Evolutionary conservation across 2,113 vertebrate species (phyloP).

Genomic region (Merops nubicus): DNA sequence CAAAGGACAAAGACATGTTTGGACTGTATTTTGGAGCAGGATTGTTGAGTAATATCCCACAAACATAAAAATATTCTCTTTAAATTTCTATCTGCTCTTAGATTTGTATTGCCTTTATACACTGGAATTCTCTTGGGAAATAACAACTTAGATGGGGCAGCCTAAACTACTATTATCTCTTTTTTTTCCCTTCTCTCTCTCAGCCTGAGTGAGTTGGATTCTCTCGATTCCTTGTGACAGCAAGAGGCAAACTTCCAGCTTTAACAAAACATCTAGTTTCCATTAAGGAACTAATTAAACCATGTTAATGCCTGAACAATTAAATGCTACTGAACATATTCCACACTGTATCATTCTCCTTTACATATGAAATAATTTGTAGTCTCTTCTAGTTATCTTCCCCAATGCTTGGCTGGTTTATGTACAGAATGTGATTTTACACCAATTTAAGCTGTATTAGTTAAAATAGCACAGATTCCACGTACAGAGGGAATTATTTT

Average conservation of each 20-base stretch:
- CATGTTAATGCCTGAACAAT: background rate
- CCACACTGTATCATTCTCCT: background rate
- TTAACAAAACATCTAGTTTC: background rate
- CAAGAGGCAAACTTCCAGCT: background rate
- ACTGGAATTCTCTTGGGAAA: background rate
- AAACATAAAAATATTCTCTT: background rate
- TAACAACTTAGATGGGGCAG: background rate
- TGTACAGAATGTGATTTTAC: background rate
- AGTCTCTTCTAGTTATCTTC: background rate
- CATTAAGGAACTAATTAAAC: background rate
- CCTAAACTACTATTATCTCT: background rate
- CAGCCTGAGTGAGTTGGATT: background rate
- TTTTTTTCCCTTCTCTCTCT: background rate
- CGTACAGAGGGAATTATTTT: background rate
- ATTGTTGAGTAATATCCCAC: background rate
- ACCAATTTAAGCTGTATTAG: background rate
- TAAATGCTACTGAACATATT: background rate
- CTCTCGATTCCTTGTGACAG: background rate
- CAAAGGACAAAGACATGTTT: background rate
- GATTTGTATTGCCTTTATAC: background rate
- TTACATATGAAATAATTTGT: background rate
- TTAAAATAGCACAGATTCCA: background rate
- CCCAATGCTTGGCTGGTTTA: background rate
- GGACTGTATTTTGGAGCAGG: background rate
- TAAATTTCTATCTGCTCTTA: background rate